A percentile compares a stretch with the other conserved stretches of the same genome.
These are phyloP conservation scores for Drosophila picticornis DNA, from an alignment of 2,888 invertebrate genomes.

Conservation along the genomic window DNA sequence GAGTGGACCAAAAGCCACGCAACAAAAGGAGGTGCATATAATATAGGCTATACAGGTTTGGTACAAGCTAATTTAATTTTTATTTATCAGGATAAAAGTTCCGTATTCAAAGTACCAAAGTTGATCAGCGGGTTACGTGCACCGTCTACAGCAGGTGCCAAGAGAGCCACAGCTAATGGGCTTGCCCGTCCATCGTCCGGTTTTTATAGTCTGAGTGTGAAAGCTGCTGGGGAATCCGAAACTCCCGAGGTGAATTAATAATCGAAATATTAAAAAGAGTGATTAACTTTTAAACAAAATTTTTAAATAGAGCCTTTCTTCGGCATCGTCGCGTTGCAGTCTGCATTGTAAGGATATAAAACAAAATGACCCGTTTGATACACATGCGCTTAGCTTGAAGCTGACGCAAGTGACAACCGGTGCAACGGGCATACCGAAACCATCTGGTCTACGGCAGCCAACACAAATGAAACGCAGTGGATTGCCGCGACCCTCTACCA, in stretches of 20 bases:
- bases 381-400: constrained; percentile 55
- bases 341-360: constrained; percentile 65
- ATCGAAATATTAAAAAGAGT: neutral
- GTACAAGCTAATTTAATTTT: neutral
- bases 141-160: constrained; percentile 61
- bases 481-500: constrained; percentile 82
- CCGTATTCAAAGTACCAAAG: constrained; percentile 82
- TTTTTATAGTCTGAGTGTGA: constrained; percentile 82
- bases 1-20: constrained; percentile 25
- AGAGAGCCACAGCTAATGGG: constrained; percentile 76
- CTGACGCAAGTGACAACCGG: constrained; percentile 79
- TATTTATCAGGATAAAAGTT: constrained; percentile 61
- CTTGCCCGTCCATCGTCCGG: constrained; percentile 84
- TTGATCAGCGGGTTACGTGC: constrained; percentile 80
- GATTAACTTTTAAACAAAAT: neutral
- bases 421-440: constrained; percentile 83
- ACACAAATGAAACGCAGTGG: constrained; percentile 83
- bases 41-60: neutral
- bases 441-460: constrained; percentile 83
- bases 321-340: constrained; percentile 84
- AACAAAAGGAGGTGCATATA: constrained; percentile 51
- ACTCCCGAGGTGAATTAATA: constrained; percentile 60
- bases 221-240: constrained; percentile 71
- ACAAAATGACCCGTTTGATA: constrained; percentile 42
- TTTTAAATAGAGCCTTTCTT: constrained; percentile 82